Evolutionary conservation across 2,888 invertebrate species (phyloP).

Genomic region (Dorcus parallelipipedus): DNA sequence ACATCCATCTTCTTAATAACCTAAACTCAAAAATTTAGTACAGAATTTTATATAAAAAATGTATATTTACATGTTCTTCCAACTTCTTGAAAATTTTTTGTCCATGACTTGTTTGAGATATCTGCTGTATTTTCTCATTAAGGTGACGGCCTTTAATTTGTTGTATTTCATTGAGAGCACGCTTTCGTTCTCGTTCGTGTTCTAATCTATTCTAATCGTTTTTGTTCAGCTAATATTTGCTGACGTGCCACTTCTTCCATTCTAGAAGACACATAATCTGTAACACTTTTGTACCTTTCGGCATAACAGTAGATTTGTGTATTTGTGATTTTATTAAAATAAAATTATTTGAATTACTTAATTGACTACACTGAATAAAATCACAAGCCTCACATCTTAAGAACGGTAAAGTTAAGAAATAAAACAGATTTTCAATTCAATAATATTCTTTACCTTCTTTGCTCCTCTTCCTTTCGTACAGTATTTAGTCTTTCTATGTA

Average conservation of each 20-base stretch:
- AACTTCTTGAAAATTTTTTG: conserved; percentile 85
- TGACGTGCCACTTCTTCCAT: conserved; percentile 75
- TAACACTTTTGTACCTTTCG: too few relatives aligned
- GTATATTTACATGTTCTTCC: conserved; percentile 68
- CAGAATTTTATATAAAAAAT: background rate
- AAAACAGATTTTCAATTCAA: too few relatives aligned
- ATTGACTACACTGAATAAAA: too few relatives aligned
- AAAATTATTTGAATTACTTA: too few relatives aligned
- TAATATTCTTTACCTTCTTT: conserved; percentile 47
- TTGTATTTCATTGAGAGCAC: conserved; percentile 81
- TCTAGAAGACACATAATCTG: conserved; percentile 33
- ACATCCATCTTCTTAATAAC: conserved; percentile 91
- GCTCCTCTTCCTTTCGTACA: conserved; percentile 68
- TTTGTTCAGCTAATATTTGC: conserved; percentile 80
- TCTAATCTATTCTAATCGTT: conserved; percentile 62
- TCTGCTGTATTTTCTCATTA: conserved; percentile 87
- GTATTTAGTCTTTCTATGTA: conserved; percentile 84
- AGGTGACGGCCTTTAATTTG: conserved; percentile 86
- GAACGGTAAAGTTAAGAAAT: background rate
- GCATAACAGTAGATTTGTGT: too few relatives aligned
- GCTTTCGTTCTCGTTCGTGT: conserved; percentile 81
- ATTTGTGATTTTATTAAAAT: too few relatives aligned
- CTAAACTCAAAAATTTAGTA: conserved; percentile 41
- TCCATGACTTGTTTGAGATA: conserved; percentile 88
- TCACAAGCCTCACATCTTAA: too few relatives aligned